Evolutionary conservation across 2,888 invertebrate genomes (phyloP).

Genomic region (Epinotia demarniana): DNA sequence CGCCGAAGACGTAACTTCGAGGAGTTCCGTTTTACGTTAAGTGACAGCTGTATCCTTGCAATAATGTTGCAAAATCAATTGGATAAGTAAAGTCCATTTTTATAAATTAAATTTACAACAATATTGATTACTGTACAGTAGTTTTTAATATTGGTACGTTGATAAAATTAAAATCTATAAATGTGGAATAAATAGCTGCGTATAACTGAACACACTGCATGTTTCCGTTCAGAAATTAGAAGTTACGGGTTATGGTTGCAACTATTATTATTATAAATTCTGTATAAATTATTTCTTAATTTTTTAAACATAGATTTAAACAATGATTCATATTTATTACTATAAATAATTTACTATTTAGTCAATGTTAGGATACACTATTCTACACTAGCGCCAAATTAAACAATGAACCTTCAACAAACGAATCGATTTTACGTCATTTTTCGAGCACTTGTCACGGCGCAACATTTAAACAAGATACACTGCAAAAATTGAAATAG

Average conservation of each 20-base stretch:
- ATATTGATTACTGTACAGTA: neutral
- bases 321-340: neutral
- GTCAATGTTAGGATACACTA: neutral
- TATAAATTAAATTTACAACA: neutral
- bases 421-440: slow-evolving; percentile 74
- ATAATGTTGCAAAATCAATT: slow-evolving; percentile 4
- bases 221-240: slow-evolving; percentile 21
- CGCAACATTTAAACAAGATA: slow-evolving; percentile 79
- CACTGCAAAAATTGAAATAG: slow-evolving; percentile 56
- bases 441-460: slow-evolving; percentile 66
- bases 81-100: too few species aligned
- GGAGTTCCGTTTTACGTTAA: slow-evolving; percentile 53
- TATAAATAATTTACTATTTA: neutral
- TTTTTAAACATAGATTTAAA: neutral
- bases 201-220: neutral
- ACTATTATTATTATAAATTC: neutral
- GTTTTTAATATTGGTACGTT: neutral
- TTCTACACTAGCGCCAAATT: slow-evolving; percentile 30
- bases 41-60: slow-evolving; percentile 52
- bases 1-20: slow-evolving; percentile 63
- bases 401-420: slow-evolving; percentile 33
- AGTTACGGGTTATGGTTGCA: neutral
- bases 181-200: neutral
- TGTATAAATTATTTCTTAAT: too few species aligned
- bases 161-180: neutral